phyloP scores from a whole-genome alignment of 2,888 invertebrate genomes.

The Netelia inedita region DNA sequence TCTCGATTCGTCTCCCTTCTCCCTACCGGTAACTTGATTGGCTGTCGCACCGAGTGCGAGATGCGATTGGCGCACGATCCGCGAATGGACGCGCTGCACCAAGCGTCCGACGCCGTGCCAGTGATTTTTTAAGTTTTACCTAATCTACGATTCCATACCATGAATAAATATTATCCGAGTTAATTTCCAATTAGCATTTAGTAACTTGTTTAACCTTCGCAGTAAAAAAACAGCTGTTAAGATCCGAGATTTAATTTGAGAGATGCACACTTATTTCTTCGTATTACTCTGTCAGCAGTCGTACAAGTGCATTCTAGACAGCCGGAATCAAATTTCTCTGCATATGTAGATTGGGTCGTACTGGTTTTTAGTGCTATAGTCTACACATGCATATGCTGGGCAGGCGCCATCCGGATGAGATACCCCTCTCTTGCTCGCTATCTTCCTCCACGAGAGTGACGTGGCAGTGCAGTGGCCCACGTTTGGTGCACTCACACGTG shows the following conservation, averaged over 20 bases:
- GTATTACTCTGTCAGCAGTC: slow-evolving; percentile 50
- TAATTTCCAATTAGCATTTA: no score
- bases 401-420: slow-evolving; percentile 71
- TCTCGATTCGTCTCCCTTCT: not conserved
- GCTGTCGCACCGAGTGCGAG: no score
- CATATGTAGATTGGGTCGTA: slow-evolving; percentile 18
- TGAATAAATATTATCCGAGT: no score
- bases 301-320: slow-evolving; percentile 1
- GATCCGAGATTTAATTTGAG: slow-evolving; percentile 24
- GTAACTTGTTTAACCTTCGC: not conserved
- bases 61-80: no score
- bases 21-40: not conserved
- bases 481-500: slow-evolving; percentile 10
- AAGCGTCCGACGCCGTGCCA: no score
- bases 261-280: slow-evolving; percentile 57
- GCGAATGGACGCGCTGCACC: no score
- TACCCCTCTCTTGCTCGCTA: slow-evolving; percentile 16
- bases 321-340: slow-evolving; percentile 36
- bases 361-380: slow-evolving; percentile 49
- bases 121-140: not conserved
- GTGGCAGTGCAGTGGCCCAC: slow-evolving; percentile 31
- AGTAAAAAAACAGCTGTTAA: slow-evolving; percentile 11
- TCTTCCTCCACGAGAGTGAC: slow-evolving; percentile 31
- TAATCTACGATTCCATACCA: not conserved
- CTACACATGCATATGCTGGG: slow-evolving; percentile 29